Percentiles rank a stretch among this genome's conserved stretches.
These are phyloP conservation scores for Betta splendens DNA, from an alignment of 2,797 vertebrate species.

Conservation along the genomic window DNA sequence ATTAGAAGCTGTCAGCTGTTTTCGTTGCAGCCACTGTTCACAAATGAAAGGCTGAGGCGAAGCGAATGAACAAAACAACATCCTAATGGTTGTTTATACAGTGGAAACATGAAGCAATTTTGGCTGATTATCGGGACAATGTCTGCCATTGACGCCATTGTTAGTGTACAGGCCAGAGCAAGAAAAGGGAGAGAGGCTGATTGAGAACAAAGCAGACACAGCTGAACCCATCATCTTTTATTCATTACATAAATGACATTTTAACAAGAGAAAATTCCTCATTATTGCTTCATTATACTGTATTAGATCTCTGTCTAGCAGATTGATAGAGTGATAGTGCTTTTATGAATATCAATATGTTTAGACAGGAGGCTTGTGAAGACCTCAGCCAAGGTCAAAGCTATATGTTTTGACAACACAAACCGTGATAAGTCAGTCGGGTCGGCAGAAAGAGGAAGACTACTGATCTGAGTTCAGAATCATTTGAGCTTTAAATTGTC, in stretches of 20 bases:
- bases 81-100: constrained; percentile 85
- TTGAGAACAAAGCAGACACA: constrained; percentile 80
- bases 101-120: constrained; percentile 80
- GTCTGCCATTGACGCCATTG: constrained; percentile 78
- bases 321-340: constrained; percentile 79
- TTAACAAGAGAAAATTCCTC: constrained; percentile 83
- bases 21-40: constrained; percentile 81
- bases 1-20: constrained; percentile 76
- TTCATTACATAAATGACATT: constrained; percentile 85
- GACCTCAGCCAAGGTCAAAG: constrained; percentile 78
- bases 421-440: constrained; percentile 40
- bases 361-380: constrained; percentile 69
- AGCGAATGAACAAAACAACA: constrained; percentile 89
- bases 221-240: constrained; percentile 83
- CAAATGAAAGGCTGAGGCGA: constrained; percentile 85
- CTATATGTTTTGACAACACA: constrained; percentile 72
- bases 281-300: constrained; percentile 83
- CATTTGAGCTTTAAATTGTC: neutral
- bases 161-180: constrained; percentile 72
- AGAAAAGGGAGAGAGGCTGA: constrained; percentile 61
- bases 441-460: constrained; percentile 38
- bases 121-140: constrained; percentile 78
- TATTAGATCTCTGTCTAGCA: constrained; percentile 78
- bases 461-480: constrained; percentile 20
- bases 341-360: constrained; percentile 82